These are phyloP conservation scores for Molossus alvarezi DNA, from an alignment of 2,797 vertebrate genomes.

Conservation along the genomic window DNA sequence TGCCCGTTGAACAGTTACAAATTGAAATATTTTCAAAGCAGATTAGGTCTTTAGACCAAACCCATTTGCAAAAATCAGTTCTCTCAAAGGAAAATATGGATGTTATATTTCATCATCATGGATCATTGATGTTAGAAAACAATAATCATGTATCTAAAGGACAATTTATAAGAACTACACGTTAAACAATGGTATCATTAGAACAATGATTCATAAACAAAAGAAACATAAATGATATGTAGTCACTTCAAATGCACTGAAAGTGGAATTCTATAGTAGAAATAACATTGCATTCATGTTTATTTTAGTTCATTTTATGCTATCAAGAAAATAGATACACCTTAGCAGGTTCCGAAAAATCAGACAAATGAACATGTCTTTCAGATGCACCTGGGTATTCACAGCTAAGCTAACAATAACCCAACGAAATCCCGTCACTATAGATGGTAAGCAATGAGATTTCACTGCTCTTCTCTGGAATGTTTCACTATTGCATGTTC, in stretches of 20 bases:
- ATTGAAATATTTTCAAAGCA: slow-evolving; percentile 73
- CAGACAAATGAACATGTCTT: slow-evolving; percentile 71
- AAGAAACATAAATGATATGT: slow-evolving; percentile 78
- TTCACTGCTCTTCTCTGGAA: neutral
- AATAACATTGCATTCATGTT: slow-evolving; percentile 71
- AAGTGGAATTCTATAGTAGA: slow-evolving; percentile 73
- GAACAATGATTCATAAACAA: slow-evolving; percentile 81
- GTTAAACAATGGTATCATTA: slow-evolving; percentile 78
- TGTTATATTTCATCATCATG: slow-evolving; percentile 69
- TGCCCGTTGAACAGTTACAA: slow-evolving; percentile 71
- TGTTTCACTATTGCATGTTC: neutral
- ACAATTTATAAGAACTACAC: slow-evolving; percentile 62
- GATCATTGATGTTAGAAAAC: slow-evolving; percentile 75
- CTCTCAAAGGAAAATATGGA: slow-evolving; percentile 67
- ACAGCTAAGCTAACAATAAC: slow-evolving; percentile 47
- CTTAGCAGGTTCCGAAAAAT: slow-evolving; percentile 64
- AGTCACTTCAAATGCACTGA: slow-evolving; percentile 75
- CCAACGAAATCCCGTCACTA: slow-evolving; percentile 53
- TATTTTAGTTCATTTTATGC: slow-evolving; percentile 78
- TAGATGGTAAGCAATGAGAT: neutral
- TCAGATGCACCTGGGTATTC: slow-evolving; percentile 68
- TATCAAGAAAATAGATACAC: slow-evolving; percentile 69
- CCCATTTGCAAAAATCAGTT: slow-evolving; percentile 86
- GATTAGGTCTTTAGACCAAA: slow-evolving; percentile 77
- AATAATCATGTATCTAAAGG: slow-evolving; percentile 70